Percentiles rank a stretch among this genome's conserved stretches.
phyloP scores from a whole-genome alignment of 2,888 invertebrate genomes.

The Diaprepes abbreviatus region DNA sequence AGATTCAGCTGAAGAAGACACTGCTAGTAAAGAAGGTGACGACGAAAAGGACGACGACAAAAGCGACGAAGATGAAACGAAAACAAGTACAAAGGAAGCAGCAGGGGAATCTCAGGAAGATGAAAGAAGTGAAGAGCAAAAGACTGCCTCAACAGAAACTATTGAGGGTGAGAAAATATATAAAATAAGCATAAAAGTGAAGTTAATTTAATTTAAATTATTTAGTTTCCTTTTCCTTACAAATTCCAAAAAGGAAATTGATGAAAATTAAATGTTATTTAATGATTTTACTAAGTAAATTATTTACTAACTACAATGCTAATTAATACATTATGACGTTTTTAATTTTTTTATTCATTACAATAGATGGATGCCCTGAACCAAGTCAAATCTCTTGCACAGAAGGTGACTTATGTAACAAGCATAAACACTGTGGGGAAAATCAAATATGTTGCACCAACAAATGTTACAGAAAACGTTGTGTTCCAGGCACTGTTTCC shows the following conservation, averaged over 20 bases:
- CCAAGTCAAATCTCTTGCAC: constrained; percentile 43
- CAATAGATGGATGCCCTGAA: constrained; percentile 45
- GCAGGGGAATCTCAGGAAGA: constrained; percentile 5
- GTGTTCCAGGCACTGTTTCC: constrained; percentile 38
- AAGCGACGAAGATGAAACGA: constrained; percentile 12
- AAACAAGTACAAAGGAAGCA: not conserved
- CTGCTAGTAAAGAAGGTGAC: constrained; percentile 9
- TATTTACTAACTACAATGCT: too few species aligned
- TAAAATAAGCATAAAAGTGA: too few species aligned
- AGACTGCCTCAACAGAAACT: constrained; percentile 34
- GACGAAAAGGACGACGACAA: constrained; percentile 21
- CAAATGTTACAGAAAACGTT: constrained; percentile 48
- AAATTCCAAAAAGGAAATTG: too few species aligned
- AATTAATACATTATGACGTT: too few species aligned
- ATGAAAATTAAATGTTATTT: too few species aligned
- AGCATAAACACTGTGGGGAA: constrained; percentile 45
- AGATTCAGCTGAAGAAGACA: constrained; percentile 3
- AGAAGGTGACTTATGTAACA: constrained; percentile 41
- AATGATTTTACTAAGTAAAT: too few species aligned
- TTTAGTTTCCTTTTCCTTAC: too few species aligned
- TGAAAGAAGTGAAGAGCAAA: constrained; percentile 58
- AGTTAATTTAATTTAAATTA: too few species aligned
- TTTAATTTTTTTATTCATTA: too few species aligned
- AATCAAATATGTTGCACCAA: constrained; percentile 49
- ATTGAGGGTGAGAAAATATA: constrained; percentile 34